Conservation (phyloP, 2,888 invertebrate genomes). For the Chymomyza procnemis region DNA sequence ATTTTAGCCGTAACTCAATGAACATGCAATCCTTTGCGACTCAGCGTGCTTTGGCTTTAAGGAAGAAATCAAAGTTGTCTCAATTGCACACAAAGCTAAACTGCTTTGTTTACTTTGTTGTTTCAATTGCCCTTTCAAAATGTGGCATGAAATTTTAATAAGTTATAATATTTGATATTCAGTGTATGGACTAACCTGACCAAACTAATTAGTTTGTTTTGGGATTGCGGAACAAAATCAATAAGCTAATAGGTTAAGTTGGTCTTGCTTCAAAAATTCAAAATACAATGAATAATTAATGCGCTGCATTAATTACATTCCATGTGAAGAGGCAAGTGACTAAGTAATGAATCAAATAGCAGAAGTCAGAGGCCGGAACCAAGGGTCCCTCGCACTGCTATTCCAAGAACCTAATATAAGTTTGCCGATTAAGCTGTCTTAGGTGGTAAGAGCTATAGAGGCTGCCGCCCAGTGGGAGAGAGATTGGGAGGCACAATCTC, state of each 20-base stretch:
- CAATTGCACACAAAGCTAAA: too few relatives aligned
- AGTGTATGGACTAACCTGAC: too few relatives aligned
- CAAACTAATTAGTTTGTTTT: not conserved
- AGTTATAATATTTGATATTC: too few relatives aligned
- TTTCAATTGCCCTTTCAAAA: too few relatives aligned
- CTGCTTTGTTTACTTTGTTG: too few relatives aligned
- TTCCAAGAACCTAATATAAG: constrained; percentile 7
- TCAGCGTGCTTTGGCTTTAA: too few relatives aligned
- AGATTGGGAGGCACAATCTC: not conserved
- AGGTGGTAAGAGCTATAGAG: not conserved
- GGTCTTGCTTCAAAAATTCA: not conserved
- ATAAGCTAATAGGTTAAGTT: constrained; percentile 34
- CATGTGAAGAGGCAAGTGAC: constrained; percentile 13
- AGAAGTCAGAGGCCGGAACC: not conserved
- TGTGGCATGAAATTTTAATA: too few relatives aligned
- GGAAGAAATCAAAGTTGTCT: too few relatives aligned
- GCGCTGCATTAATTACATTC: constrained; percentile 49
- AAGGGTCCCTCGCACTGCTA: constrained; percentile 17
- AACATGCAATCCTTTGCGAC: too few relatives aligned
- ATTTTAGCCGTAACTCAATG: too few relatives aligned
- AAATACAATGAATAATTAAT: constrained; percentile 8
- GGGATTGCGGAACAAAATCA: constrained; percentile 20
- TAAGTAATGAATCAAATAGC: not conserved
- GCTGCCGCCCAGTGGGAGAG: not conserved
- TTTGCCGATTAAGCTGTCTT: not conserved